Evolutionary conservation across 2,888 invertebrate species (phyloP).

Genomic region (Pammene aurita): DNA sequence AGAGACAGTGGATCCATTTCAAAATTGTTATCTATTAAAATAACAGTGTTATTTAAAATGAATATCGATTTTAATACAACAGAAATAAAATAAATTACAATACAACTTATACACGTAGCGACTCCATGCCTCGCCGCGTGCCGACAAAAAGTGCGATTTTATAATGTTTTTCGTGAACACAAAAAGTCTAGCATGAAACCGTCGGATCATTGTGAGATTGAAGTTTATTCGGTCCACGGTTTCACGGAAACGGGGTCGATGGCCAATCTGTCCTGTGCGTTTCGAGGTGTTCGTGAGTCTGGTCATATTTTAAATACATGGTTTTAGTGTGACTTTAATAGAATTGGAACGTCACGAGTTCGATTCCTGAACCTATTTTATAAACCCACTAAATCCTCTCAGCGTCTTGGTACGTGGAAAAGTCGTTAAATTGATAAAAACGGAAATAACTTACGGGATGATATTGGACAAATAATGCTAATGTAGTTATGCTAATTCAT

Average conservation of each 20-base stretch:
- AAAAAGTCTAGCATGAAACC: conserved; percentile 57
- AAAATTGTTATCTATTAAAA: too few species aligned
- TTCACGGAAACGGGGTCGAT: conserved; percentile 58
- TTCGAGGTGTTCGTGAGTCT: background rate
- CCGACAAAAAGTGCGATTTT: conserved; percentile 61
- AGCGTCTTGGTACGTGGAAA: too few species aligned
- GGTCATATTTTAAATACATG: background rate
- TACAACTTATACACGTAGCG: background rate
- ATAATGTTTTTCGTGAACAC: conserved; percentile 63
- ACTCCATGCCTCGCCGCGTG: conserved; percentile 46
- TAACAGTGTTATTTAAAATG: too few species aligned
- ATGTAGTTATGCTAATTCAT: too few species aligned
- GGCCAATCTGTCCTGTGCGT: conserved; percentile 21
- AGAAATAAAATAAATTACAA: too few species aligned
- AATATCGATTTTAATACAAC: too few species aligned
- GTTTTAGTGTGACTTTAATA: background rate
- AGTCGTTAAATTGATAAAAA: too few species aligned
- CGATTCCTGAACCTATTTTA: too few species aligned
- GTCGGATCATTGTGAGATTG: conserved; percentile 60
- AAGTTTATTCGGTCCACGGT: conserved; percentile 59
- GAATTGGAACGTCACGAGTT: background rate
- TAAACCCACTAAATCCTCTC: too few species aligned
- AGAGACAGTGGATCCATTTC: too few species aligned
- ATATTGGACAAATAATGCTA: too few species aligned
- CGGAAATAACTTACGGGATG: too few species aligned